Conservation (phyloP, 2,888 invertebrate genomes). For the Tipula vernalis region DNA sequence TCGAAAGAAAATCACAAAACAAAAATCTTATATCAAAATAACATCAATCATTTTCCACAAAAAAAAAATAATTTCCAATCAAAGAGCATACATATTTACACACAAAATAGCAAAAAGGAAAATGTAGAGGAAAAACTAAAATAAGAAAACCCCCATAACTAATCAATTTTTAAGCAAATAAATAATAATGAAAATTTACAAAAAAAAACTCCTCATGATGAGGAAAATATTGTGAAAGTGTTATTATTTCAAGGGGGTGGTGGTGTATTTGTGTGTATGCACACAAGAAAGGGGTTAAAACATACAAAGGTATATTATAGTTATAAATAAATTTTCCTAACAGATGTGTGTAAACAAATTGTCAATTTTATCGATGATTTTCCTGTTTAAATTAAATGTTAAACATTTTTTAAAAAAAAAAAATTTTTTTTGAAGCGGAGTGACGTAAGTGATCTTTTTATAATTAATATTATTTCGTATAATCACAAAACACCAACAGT, state of each 20-base stretch:
- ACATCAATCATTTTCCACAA: neutral
- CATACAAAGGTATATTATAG: neutral
- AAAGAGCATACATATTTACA: neutral
- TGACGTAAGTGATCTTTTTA: too few species aligned
- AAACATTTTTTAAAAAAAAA: too few species aligned
- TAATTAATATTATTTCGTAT: too few species aligned
- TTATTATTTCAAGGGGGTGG: neutral
- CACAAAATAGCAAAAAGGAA: neutral
- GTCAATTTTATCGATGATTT: slow-evolving; percentile 7
- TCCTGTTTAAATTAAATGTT: neutral
- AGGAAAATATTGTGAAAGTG: neutral
- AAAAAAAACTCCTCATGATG: neutral
- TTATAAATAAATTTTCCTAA: slow-evolving; percentile 5
- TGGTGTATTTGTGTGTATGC: neutral
- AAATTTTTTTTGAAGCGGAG: too few species aligned
- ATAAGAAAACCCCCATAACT: neutral
- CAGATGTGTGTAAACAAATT: slow-evolving; percentile 8
- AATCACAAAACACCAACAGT: too few species aligned
- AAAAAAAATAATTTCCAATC: neutral
- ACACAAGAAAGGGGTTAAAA: neutral
- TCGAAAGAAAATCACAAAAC: neutral
- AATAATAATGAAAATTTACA: neutral
- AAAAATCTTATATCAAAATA: neutral
- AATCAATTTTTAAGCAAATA: slow-evolving; percentile 4
- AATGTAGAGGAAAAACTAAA: neutral